Base-by-base conservation (phyloP, 2,888 invertebrate species). In the Ochropleura leucogaster region DNA sequence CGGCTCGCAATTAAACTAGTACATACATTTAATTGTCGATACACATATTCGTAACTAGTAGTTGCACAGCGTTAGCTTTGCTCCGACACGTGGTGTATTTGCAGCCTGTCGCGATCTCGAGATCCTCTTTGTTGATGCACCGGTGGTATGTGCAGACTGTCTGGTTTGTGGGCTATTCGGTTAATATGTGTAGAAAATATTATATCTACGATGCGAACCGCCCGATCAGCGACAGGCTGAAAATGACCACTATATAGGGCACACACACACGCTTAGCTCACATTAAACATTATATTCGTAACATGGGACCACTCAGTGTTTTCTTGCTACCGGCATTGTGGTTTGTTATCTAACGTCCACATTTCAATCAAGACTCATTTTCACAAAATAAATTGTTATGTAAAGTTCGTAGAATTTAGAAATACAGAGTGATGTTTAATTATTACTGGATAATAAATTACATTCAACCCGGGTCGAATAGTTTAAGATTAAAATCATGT, bases 21-120 rank as follows among this genome's bases (percentile, higher is more conserved):
- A 91, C 87, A 87, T 89, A 91, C 83, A 91, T 89, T 91, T 90
- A 91, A 86, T 88, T 89, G 88, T 90, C 89, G 87, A 90, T 90
- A 92, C 89, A 91, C 85, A 88, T 88, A 89, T 89, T 89, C 84
- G 85, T 88, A 89, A 89, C 87, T 89, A 89, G 80, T 81, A 80
- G 83, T 77, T 73, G 83, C 79, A 66, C 30, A 86, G 85, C 80
- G 85, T 62, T 72, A 80, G 77, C 82, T 64, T 81, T 75, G 68
- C 72, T 44, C 77, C 65, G 65, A 72, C 78, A 83, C 62, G 71
- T 69, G 59, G 73, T 65, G 62, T 57, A 83, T 78, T 82, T 77
- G 49, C 87, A 87, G 71, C 62, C 85, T 82, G 84, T 68, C 81
- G 77, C 72, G 73, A 83, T 78, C 66, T 86, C 60, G 63, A 64